These are phyloP conservation scores for Halichoerus grypus DNA, from an alignment of 2,113 vertebrate genomes.

Conservation along the genomic window DNA sequence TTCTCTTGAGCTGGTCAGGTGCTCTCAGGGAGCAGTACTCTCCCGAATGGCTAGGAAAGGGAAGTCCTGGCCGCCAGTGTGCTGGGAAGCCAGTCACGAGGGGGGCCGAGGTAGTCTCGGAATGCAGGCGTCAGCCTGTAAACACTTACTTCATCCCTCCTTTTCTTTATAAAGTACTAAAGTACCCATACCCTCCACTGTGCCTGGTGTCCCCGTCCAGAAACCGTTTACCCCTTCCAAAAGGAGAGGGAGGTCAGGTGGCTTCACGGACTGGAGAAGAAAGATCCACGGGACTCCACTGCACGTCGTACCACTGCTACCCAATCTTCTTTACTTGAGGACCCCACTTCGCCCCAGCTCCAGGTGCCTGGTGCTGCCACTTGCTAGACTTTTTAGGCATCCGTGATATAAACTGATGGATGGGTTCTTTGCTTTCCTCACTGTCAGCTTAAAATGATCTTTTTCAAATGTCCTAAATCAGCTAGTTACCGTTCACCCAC, in stretches of 20 bases:
- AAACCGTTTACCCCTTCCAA: background rate
- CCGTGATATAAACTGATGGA: background rate
- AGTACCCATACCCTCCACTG: background rate
- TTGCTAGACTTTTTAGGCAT: background rate
- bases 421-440: background rate
- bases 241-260: background rate
- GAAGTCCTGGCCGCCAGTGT: background rate
- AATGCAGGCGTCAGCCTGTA: background rate
- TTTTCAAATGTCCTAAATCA: background rate
- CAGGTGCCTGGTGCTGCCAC: background rate
- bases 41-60: background rate
- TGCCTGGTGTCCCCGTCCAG: background rate
- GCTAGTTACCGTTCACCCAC: background rate
- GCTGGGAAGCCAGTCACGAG: background rate
- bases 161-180: background rate
- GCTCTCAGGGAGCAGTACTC: background rate
- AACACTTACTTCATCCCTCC: background rate
- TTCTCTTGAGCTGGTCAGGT: background rate
- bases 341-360: background rate
- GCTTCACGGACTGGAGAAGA: background rate
- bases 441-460: background rate
- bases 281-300: background rate
- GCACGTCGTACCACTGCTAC: background rate
- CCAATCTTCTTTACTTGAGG: background rate
- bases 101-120: accelerated